Evolutionary conservation across 1,140 invertebrate genomes (phyloP).

Genomic region (Leptinotarsa lineolata): DNA sequence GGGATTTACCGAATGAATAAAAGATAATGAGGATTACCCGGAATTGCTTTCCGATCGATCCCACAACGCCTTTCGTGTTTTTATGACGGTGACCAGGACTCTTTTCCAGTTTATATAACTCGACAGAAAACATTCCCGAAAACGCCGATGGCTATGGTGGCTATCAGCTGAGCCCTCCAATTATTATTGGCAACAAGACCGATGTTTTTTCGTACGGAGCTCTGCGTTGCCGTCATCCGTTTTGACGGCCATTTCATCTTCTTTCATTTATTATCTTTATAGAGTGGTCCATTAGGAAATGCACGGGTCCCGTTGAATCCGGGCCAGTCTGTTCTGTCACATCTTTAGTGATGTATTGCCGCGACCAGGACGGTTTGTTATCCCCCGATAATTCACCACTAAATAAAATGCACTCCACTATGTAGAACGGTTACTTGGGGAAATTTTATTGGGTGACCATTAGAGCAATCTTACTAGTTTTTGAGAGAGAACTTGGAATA

Average conservation of each 20-base stretch:
- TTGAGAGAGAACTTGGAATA: no score
- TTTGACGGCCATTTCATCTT: slow-evolving; percentile 34
- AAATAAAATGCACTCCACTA: slow-evolving; percentile 37
- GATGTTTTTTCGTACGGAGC: not conserved
- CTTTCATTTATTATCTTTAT: slow-evolving; percentile 42
- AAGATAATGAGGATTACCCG: no score
- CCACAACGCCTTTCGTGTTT: no score
- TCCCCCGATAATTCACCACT: slow-evolving; percentile 40
- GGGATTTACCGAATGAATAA: no score
- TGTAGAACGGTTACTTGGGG: not conserved
- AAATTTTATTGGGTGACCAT: not conserved
- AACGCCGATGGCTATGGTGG: not conserved
- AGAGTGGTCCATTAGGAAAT: slow-evolving; percentile 40
- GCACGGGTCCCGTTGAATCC: slow-evolving; percentile 13
- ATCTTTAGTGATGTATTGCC: slow-evolving; percentile 42
- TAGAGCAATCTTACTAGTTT: no score
- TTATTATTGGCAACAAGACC: not conserved
- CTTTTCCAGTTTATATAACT: no score
- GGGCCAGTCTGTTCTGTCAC: slow-evolving; percentile 34
- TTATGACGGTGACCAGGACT: no score
- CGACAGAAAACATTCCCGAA: not conserved
- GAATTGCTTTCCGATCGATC: no score
- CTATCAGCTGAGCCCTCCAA: not conserved
- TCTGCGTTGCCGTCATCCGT: not conserved
- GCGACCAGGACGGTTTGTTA: slow-evolving; percentile 41